Evolutionary conservation across 2,888 invertebrate genomes (phyloP).

Genomic region (Plusia festucae): DNA sequence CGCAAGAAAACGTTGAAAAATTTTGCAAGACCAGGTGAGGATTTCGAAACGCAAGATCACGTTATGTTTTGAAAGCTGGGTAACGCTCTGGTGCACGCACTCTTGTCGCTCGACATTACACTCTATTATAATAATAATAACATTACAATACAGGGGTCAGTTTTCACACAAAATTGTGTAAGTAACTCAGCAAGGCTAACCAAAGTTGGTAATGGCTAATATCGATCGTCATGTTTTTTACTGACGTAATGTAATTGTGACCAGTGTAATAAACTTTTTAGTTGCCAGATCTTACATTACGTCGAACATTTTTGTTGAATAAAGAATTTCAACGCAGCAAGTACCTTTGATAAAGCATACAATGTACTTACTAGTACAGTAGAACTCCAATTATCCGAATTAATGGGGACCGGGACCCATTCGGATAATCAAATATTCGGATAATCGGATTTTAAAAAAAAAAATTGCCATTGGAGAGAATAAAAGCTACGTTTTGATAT

Average conservation of each 20-base stretch:
- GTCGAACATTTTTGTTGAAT: background rate
- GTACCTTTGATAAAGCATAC: background rate
- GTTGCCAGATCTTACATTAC: slow-evolving; percentile 16
- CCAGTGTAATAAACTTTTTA: slow-evolving; percentile 33
- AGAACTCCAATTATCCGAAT: no score
- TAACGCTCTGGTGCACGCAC: slow-evolving; percentile 58
- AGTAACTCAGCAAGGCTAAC: slow-evolving; percentile 57
- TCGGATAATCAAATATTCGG: no score
- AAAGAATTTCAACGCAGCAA: background rate
- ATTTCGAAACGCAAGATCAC: slow-evolving; percentile 71
- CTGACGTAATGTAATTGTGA: slow-evolving; percentile 19
- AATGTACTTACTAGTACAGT: no score
- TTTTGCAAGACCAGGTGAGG: slow-evolving; percentile 25
- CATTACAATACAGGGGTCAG: slow-evolving; percentile 61
- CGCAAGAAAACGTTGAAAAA: slow-evolving; percentile 57
- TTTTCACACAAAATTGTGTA: slow-evolving; percentile 60
- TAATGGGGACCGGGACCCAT: no score
- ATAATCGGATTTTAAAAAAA: no score
- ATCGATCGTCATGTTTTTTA: slow-evolving; percentile 37
- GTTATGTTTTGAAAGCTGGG: slow-evolving; percentile 65
- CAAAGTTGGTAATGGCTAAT: slow-evolving; percentile 40
- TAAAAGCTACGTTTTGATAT: no score
- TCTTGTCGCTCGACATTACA: slow-evolving; percentile 51
- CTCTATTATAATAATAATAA: slow-evolving; percentile 51
- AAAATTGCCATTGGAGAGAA: no score